Evolutionary conservation across 2,113 vertebrate species (phyloP).

Genomic region (Nothobranchius kuhntae): DNA sequence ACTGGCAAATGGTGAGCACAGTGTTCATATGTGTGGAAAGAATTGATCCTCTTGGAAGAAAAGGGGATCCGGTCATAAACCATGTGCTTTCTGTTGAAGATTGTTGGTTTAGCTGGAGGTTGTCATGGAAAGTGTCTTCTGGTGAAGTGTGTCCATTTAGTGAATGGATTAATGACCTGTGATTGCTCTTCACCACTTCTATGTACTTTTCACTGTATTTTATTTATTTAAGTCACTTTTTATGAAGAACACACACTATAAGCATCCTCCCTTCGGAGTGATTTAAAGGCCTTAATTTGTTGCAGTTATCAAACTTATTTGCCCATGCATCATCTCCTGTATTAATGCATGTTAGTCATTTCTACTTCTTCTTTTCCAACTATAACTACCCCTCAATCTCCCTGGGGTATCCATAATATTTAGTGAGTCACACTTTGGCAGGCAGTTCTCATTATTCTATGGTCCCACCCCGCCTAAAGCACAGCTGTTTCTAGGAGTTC

Average conservation of each 20-base stretch:
- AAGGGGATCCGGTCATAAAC: conserved; percentile 16
- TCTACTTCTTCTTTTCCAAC: conserved; percentile 9
- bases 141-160: conserved; percentile 2
- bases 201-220: conserved; percentile 2
- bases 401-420: conserved; percentile 54
- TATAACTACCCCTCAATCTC: conserved; percentile 27
- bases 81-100: not conserved
- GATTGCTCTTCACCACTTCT: conserved; percentile 25
- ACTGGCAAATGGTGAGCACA: conserved; percentile 14
- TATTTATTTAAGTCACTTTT: not conserved
- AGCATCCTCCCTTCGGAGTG: too few relatives aligned
- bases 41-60: conserved; percentile 22
- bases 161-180: not conserved
- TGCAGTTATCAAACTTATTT: not conserved
- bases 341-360: not conserved
- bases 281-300: too few relatives aligned
- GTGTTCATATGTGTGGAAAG: conserved; percentile 37
- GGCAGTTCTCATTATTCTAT: conserved; percentile 60
- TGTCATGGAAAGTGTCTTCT: not conserved
- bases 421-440: conserved; percentile 79
- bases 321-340: not conserved
- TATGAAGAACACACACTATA: not conserved
- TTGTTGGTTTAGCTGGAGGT: not conserved
- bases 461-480: conserved; percentile 63
- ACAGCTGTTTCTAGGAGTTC: conserved; percentile 70